A percentile compares a stretch with the other conserved stretches of the same genome.
Conservation (phyloP, 2,113 vertebrate genomes). For the Ancistrus triradiatus region DNA sequence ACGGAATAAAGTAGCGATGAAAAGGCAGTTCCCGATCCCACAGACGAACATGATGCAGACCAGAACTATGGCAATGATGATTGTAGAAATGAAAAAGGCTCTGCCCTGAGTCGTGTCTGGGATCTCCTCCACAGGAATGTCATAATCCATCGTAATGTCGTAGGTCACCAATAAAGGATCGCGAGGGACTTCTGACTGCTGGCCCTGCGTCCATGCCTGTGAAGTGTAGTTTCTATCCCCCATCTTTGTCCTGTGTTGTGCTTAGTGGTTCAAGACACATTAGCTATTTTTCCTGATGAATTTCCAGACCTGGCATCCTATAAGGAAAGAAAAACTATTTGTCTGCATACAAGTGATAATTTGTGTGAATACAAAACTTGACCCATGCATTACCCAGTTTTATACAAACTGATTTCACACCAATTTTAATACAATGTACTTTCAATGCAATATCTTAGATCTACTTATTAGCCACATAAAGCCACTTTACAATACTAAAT, state of each 20-base stretch:
- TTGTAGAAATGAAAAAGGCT: constrained; percentile 86
- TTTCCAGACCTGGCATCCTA: too few species aligned
- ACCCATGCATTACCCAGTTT: too few species aligned
- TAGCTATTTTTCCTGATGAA: too few species aligned
- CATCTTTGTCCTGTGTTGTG: constrained; percentile 42
- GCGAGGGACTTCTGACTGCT: not conserved
- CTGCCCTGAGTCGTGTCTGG: constrained; percentile 84
- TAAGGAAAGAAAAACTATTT: too few species aligned
- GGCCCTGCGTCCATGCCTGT: constrained; percentile 8
- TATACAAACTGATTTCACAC: too few species aligned
- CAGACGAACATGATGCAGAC: constrained; percentile 49
- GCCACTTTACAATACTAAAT: too few species aligned
- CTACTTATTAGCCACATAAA: too few species aligned
- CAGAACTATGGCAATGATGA: constrained; percentile 81
- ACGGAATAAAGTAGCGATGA: constrained; percentile 81
- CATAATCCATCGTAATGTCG: constrained; percentile 71
- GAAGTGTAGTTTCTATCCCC: constrained; percentile 28
- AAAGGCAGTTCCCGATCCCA: constrained; percentile 53
- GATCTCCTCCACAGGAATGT: constrained; percentile 76
- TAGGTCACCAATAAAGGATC: constrained; percentile 55
- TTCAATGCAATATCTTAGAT: too few species aligned
- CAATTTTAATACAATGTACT: too few species aligned
- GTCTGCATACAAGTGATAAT: too few species aligned
- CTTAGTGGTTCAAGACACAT: not conserved
- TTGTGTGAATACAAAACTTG: too few species aligned